These are phyloP conservation scores for Drosophila ogumai DNA, from an alignment of 1,140 invertebrate species.

Conservation along the genomic window DNA sequence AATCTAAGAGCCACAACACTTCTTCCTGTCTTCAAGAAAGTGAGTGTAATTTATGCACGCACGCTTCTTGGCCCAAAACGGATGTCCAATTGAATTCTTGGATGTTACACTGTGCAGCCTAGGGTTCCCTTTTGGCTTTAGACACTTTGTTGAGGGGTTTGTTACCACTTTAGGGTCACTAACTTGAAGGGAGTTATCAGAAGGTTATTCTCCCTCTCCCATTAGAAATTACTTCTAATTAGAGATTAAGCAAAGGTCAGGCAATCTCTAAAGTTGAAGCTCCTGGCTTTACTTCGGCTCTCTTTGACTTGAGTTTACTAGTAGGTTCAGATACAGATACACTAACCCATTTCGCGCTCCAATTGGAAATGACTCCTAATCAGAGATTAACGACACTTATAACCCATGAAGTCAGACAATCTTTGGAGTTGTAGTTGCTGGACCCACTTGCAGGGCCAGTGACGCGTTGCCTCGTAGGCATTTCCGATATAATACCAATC, in stretches of 20 bases:
- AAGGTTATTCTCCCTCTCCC: no score
- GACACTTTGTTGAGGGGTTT: not conserved
- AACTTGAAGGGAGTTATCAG: no score
- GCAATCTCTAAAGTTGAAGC: no score
- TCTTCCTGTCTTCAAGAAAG: constrained; percentile 38
- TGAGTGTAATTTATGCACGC: constrained; percentile 64
- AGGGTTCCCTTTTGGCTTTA: not conserved
- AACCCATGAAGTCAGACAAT: not conserved
- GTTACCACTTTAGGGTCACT: not conserved
- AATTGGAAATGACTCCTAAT: no score
- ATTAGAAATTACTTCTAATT: no score
- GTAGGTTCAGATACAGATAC: no score
- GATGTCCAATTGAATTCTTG: constrained; percentile 62
- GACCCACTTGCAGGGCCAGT: constrained; percentile 17
- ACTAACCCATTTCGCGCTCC: not conserved
- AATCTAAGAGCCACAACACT: not conserved
- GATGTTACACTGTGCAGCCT: not conserved
- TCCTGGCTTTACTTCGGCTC: no score
- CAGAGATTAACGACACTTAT: not conserved
- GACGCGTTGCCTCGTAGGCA: constrained; percentile 52
- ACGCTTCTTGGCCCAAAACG: constrained; percentile 67
- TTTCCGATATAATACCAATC: constrained; percentile 56
- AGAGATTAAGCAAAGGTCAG: no score
- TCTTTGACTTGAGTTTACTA: no score
- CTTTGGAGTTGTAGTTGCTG: not conserved